Evolutionary conservation across 2,113 vertebrate genomes (phyloP), one percentile per base, ranked within the genome.

Genomic region (Sporophila hypoxantha): DNA sequence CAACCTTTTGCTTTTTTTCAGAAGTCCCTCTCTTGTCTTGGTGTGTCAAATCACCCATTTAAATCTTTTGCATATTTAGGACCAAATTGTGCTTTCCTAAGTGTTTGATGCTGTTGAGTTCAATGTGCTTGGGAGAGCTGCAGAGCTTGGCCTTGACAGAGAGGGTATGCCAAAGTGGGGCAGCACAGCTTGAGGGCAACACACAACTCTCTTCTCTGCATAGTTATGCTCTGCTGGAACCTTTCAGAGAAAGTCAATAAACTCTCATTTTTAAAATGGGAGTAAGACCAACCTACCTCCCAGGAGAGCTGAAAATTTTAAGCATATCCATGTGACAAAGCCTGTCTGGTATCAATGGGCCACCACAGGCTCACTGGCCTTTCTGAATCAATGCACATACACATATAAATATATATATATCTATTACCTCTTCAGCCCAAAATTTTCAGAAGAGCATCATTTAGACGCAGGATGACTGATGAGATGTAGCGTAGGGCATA

Each of bases 1-100:
- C 75, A 95, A 95, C 77, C 77, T 67, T 93, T 77, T 39, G 83
- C 91, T 93, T 87, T 90, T 79, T 90, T 94, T 88, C 85, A 82
- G 88, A 92, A 85, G 85, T 76, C 74, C n/a, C 59, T 27, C 32
- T 86, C 82, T 74, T 82, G 62, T 79, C 71, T 39, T 84, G 22
- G 27, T 76, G 36, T 78, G 88, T 93, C 77, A 94, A 84, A 76
- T 75, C 66, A 76, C 12, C 59, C 36, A 1, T 86, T 94, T 91
- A 86, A 89, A 56, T 36, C 23, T 88, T 86, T 52, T 84, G 52
- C 62, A 44, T 88, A 59, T 68, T 91, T 90, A 59, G 29, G 26
- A 80, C 23, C 27, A 70, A 67, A 37, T 34, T 78, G 41, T 41
- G 2, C 39, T 86, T 26, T 53, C n/a, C 17, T 30, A 64, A 77